phyloP scores from a whole-genome alignment of 1,140 invertebrate species.

The Cyclina sinensis region DNA sequence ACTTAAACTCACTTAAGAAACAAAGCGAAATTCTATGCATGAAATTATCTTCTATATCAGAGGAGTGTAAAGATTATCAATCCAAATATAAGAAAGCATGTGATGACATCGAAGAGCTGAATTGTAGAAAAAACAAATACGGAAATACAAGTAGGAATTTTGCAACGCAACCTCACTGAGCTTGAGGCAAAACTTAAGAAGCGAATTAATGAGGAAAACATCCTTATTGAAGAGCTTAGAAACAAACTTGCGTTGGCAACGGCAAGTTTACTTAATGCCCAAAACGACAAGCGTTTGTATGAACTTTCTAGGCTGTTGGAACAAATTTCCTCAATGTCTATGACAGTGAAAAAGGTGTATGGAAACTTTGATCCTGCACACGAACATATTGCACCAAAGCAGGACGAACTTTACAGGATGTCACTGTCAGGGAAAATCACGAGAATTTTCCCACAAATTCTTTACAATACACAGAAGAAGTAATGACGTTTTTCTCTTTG shows the following conservation, averaged over 20 bases:
- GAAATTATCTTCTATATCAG: not conserved
- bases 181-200: not conserved
- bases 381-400: not conserved
- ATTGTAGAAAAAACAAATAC: not conserved
- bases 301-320: not conserved
- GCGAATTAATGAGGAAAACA: not conserved
- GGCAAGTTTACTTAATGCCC: not conserved
- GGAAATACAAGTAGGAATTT: not conserved
- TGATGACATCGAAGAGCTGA: not conserved
- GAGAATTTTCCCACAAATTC: conserved; percentile 7
- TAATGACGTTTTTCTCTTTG: not conserved
- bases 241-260: not conserved
- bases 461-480: not conserved
- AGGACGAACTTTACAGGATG: not conserved
- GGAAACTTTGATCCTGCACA: not conserved
- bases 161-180: not conserved
- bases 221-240: not conserved
- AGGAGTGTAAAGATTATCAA: not conserved
- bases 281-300: not conserved
- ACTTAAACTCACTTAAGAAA: not conserved
- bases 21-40: not conserved
- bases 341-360: not conserved
- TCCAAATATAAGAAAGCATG: not conserved
- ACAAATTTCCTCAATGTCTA: not conserved
- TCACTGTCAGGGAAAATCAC: not conserved